Evolutionary conservation across 1,140 invertebrate species (phyloP).

Genomic region (Drosophila hydei): DNA sequence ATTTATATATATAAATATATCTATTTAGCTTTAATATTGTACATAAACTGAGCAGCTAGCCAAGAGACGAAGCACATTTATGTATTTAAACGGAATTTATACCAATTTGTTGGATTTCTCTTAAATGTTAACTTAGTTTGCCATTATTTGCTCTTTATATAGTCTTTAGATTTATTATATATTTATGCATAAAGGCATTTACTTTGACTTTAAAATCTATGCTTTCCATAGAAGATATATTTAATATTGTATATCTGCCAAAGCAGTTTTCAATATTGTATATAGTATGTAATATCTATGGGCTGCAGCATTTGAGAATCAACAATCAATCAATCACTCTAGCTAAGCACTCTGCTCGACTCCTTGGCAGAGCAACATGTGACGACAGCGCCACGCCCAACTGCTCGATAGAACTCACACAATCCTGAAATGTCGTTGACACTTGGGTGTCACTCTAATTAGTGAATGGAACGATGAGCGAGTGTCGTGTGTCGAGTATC

Average conservation of each 20-base stretch:
- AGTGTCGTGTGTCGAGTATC: constrained; percentile 7
- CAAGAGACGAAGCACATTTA: no score
- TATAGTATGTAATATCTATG: background rate
- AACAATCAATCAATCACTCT: constrained; percentile 65
- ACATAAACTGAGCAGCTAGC: no score
- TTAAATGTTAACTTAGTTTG: no score
- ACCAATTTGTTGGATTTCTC: no score
- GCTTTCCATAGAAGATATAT: no score
- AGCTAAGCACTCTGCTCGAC: constrained; percentile 26
- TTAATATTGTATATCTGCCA: no score
- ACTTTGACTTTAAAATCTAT: no score
- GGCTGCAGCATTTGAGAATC: constrained; percentile 37
- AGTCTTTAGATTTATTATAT: no score
- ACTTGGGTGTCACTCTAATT: constrained; percentile 56
- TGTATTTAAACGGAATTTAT: no score
- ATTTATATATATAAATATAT: background rate
- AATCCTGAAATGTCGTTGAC: constrained; percentile 36
- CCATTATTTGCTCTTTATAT: no score
- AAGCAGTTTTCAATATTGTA: background rate
- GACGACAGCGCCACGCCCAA: constrained; percentile 24
- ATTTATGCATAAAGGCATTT: no score
- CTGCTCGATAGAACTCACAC: background rate
- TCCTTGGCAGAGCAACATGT: constrained; percentile 33
- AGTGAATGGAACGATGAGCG: constrained; percentile 29
- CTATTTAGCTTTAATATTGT: background rate